A percentile compares a stretch with the other conserved stretches of the same genome.
Conservation (phyloP, 2,113 vertebrate species). For the Hystrix cristata region DNA sequence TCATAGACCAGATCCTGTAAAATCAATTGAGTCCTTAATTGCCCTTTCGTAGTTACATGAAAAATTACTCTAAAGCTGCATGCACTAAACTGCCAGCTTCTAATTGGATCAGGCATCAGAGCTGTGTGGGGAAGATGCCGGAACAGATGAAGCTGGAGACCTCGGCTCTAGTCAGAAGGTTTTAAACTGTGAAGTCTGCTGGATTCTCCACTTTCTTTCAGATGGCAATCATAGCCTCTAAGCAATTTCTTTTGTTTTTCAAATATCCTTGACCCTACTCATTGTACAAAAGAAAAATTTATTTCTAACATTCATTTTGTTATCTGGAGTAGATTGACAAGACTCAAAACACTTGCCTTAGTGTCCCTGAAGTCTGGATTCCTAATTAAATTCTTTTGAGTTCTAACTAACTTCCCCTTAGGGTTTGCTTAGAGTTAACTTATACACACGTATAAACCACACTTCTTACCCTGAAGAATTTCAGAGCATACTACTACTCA, state of each 20-base stretch:
- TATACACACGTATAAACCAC: background rate
- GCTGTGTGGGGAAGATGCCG: too few relatives aligned
- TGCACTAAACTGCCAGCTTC: background rate
- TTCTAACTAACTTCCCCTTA: slow-evolving; percentile 13
- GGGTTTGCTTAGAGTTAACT: slow-evolving; percentile 9
- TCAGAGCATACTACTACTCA: background rate
- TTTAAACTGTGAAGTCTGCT: background rate
- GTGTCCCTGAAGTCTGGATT: slow-evolving; percentile 33
- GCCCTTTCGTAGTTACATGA: background rate
- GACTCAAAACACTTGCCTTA: slow-evolving; percentile 22
- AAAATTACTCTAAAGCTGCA: background rate
- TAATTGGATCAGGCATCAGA: background rate
- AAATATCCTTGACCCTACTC: background rate
- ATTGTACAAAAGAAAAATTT: background rate
- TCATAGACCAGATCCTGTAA: background rate
- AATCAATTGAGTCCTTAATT: background rate
- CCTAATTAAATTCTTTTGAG: slow-evolving; percentile 10
- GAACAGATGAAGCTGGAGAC: background rate
- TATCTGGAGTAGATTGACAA: slow-evolving; percentile 4
- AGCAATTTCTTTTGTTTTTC: slow-evolving; percentile 8
- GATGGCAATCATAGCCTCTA: background rate
- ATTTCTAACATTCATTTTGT: slow-evolving; percentile 40
- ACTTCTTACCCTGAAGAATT: background rate
- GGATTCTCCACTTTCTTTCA: slow-evolving; percentile 17
- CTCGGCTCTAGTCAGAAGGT: background rate